phyloP scores from a whole-genome alignment of 2,797 vertebrate genomes.

The Hapalemur alaotrensis region DNA sequence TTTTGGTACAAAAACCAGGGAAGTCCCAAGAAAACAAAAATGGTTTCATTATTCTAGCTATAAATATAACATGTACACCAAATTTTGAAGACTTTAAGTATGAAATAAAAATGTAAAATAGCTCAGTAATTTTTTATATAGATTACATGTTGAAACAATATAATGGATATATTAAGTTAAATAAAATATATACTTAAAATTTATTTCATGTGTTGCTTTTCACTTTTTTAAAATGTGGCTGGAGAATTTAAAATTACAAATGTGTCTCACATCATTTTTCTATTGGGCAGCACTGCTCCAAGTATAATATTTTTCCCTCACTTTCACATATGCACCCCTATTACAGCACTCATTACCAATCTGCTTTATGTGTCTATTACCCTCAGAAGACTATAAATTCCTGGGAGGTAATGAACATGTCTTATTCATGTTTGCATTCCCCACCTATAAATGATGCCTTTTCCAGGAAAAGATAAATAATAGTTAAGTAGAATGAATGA shows the following conservation, averaged over 20 bases:
- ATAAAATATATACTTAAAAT: not conserved
- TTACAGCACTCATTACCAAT: not conserved
- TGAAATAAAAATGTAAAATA: slow-evolving; percentile 33
- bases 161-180: not conserved
- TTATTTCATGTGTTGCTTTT: not conserved
- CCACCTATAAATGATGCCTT: not conserved
- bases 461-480: not conserved
- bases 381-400: not conserved
- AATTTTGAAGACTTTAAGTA: not conserved
- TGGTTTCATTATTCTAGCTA: not conserved
- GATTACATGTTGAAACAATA: not conserved
- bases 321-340: not conserved
- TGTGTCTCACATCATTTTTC: not conserved
- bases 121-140: not conserved
- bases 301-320: not conserved
- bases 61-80: not conserved
- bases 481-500: not conserved
- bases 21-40: not conserved
- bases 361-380: not conserved
- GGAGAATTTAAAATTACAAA: not conserved
- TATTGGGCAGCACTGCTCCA: not conserved
- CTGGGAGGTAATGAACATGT: not conserved
- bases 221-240: not conserved
- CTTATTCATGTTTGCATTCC: not conserved
- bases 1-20: not conserved